These are phyloP conservation scores for Pyrrhia umbra DNA, from an alignment of 2,888 invertebrate species.

Conservation along the genomic window DNA sequence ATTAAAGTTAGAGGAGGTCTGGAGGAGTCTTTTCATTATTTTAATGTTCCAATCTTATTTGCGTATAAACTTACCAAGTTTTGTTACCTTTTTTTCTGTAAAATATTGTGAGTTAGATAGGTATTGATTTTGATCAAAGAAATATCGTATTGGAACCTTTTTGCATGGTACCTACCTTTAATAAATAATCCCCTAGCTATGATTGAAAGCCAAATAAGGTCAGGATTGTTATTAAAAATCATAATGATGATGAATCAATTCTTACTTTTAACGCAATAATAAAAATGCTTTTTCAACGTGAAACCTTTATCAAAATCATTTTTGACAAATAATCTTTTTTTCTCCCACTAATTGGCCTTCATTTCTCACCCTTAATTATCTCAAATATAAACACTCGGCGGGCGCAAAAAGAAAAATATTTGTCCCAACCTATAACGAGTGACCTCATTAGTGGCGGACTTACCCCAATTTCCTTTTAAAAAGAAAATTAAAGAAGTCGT, in stretches of 20 bases:
- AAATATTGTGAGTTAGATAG: background rate
- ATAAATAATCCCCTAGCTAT: too few species aligned
- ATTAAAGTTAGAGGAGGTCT: slow-evolving; percentile 33
- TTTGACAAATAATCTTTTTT: slow-evolving; percentile 25
- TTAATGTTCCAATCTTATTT: slow-evolving; percentile 37
- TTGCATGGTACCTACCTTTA: too few species aligned
- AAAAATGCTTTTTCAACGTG: background rate
- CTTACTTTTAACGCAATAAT: too few species aligned
- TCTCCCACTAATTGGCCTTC: slow-evolving; percentile 43
- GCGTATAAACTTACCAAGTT: slow-evolving; percentile 20
- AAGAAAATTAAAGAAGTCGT: slow-evolving; percentile 31
- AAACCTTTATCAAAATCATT: slow-evolving; percentile 8
- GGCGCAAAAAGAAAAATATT: slow-evolving; percentile 53
- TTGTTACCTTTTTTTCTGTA: background rate
- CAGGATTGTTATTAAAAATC: background rate
- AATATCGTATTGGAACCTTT: background rate
- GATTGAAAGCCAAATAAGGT: too few species aligned
- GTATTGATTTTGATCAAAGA: slow-evolving; percentile 4
- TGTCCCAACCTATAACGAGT: slow-evolving; percentile 49
- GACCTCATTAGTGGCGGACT: slow-evolving; percentile 54
- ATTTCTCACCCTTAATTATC: slow-evolving; percentile 51
- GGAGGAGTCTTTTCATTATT: slow-evolving; percentile 23
- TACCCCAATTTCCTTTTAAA: slow-evolving; percentile 50
- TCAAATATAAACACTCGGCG: slow-evolving; percentile 46
- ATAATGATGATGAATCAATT: background rate